Percentiles rank a stretch among this genome's conserved stretches.
Evolutionary conservation across 2,888 invertebrate species (phyloP).

Genomic region (Cremastinae sp.): DNA sequence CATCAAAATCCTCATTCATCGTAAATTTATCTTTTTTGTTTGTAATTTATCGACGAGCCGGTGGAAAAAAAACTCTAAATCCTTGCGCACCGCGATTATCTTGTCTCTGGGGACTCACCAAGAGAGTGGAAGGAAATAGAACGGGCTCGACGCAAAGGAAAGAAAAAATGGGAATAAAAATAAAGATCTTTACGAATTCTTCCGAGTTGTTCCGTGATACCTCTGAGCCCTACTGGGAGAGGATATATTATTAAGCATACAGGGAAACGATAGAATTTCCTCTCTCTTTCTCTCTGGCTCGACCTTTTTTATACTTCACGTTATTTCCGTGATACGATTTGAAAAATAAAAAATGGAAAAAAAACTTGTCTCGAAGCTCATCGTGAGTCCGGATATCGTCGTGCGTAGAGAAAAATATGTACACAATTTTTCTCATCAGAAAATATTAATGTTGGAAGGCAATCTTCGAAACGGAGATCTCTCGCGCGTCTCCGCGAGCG

Average conservation of each 20-base stretch:
- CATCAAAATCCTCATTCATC: background rate
- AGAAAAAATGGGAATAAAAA: slow-evolving; percentile 26
- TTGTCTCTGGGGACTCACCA: slow-evolving; percentile 29
- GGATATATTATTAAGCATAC: slow-evolving; percentile 32
- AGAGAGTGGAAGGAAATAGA: slow-evolving; percentile 43
- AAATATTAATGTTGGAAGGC: too few relatives aligned
- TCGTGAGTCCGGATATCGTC: too few relatives aligned
- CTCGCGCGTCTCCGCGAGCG: slow-evolving; percentile 16
- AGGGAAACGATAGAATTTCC: slow-evolving; percentile 28
- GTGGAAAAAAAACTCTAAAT: slow-evolving; percentile 16
- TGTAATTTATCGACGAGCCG: slow-evolving; percentile 6
- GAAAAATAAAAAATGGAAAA: too few relatives aligned
- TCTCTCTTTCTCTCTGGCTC: slow-evolving; percentile 9
- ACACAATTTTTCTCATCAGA: too few relatives aligned
- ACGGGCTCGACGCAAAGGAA: slow-evolving; percentile 9
- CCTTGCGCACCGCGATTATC: slow-evolving; percentile 12
- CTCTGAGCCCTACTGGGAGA: slow-evolving; percentile 29
- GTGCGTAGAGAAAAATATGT: too few relatives aligned
- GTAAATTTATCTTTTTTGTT: background rate
- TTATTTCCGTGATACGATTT: slow-evolving; percentile 28
- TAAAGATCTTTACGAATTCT: slow-evolving; percentile 4
- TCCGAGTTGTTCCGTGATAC: slow-evolving; percentile 24
- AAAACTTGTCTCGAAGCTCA: too few relatives aligned
- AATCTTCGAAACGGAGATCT: too few relatives aligned
- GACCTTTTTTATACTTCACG: slow-evolving; percentile 9